Evolutionary conservation across 1,140 invertebrate species (phyloP).

Genomic region (Cephus cinctus): DNA sequence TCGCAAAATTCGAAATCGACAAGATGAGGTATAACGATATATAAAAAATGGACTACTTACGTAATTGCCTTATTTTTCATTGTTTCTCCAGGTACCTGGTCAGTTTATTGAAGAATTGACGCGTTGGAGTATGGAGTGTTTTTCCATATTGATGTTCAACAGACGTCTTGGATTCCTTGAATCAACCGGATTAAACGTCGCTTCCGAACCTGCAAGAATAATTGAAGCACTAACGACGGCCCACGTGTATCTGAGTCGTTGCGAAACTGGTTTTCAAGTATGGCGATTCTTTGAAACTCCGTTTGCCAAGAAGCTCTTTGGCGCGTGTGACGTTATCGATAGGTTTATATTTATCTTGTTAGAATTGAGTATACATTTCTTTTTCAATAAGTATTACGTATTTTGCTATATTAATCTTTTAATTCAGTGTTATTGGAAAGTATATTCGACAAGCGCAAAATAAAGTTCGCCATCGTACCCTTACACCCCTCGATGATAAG

Average conservation of each 20-base stretch:
- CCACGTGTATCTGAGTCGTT: slow-evolving; percentile 62
- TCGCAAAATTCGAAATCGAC: slow-evolving; percentile 57
- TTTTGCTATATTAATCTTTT: slow-evolving; percentile 18
- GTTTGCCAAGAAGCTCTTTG: slow-evolving; percentile 59
- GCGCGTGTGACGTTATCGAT: slow-evolving; percentile 61
- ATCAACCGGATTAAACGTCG: slow-evolving; percentile 38
- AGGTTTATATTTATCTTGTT: too few relatives aligned
- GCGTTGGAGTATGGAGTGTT: slow-evolving; percentile 68
- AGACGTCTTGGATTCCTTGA: slow-evolving; percentile 61
- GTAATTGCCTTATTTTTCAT: neutral
- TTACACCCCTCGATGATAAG: slow-evolving; percentile 1
- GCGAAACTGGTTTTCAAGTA: slow-evolving; percentile 63
- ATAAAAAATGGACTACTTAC: neutral
- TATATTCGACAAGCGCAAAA: slow-evolving; percentile 40
- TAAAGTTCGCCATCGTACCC: slow-evolving; percentile 20
- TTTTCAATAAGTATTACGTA: neutral
- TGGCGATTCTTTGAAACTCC: slow-evolving; percentile 70
- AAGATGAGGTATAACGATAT: slow-evolving; percentile 55
- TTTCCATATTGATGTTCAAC: slow-evolving; percentile 62
- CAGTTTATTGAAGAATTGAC: slow-evolving; percentile 62
- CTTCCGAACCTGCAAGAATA: slow-evolving; percentile 59
- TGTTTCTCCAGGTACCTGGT: slow-evolving; percentile 46
- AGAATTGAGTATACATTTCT: slow-evolving; percentile 26
- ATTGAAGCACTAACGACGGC: slow-evolving; percentile 61
- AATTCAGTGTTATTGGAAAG: slow-evolving; percentile 49